phyloP scores from a whole-genome alignment of 1,140 invertebrate genomes.

The Aphaenogaster rudis region DNA sequence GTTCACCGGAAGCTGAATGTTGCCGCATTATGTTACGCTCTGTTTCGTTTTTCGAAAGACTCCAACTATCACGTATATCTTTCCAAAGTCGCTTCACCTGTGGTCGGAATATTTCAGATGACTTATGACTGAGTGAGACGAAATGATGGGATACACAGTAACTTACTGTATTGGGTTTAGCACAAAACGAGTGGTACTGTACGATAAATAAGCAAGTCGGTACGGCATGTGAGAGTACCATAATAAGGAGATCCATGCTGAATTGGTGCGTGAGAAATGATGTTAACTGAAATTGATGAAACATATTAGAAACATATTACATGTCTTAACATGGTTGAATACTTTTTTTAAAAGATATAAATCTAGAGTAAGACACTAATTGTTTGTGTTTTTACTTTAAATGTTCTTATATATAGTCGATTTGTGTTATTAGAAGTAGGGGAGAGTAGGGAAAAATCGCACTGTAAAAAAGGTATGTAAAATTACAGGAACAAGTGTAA shows the following conservation, averaged over 20 bases:
- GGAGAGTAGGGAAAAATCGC: too few relatives aligned
- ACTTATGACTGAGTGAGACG: not conserved
- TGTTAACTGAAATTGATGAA: conserved; percentile 25
- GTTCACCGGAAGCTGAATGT: not conserved
- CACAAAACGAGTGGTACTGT: conserved; percentile 27
- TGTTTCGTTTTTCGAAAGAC: not conserved
- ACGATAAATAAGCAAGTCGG: not conserved
- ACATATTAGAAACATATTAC: not conserved
- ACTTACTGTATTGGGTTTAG: conserved; percentile 7
- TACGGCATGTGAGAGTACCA: not conserved
- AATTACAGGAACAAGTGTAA: too few relatives aligned
- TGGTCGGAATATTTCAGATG: conserved; percentile 7
- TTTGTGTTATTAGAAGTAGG: not conserved
- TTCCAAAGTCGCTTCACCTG: conserved; percentile 16
- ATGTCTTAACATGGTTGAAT: not conserved
- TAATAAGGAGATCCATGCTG: not conserved
- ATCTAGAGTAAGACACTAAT: not conserved
- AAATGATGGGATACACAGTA: not conserved
- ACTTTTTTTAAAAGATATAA: not conserved
- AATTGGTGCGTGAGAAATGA: not conserved
- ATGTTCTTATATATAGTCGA: not conserved
- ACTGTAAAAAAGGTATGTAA: too few relatives aligned
- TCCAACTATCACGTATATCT: conserved; percentile 9
- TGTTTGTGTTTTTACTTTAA: not conserved
- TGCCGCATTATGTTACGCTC: conserved; percentile 32